Conservation (phyloP, 1,140 invertebrate genomes). For the Halictus rubicundus region DNA sequence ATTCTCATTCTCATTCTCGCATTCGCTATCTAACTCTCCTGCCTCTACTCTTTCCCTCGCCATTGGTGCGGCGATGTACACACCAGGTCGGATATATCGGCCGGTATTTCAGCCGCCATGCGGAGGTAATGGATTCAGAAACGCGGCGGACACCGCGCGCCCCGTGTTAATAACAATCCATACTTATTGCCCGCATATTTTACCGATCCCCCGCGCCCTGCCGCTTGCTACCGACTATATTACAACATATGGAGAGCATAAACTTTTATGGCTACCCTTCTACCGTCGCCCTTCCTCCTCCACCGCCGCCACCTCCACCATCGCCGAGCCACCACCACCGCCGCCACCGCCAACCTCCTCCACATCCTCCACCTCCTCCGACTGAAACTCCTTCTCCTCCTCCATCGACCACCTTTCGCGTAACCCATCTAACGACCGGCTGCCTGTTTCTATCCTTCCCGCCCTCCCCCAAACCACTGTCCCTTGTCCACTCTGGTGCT, state of each 20-base stretch:
- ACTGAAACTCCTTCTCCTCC: constrained; percentile 28
- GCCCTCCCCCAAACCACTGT: constrained; percentile 46
- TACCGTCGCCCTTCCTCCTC: constrained; percentile 67
- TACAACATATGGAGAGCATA: constrained; percentile 82
- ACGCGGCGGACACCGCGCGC: constrained; percentile 79
- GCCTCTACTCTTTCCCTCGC: constrained; percentile 53
- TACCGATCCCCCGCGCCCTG: constrained; percentile 79
- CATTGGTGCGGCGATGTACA: constrained; percentile 74
- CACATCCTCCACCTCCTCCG: constrained; percentile 33
- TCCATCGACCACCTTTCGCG: constrained; percentile 66
- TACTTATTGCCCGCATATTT: constrained; percentile 82
- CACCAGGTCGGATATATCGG: constrained; percentile 79
- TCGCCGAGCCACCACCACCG: constrained; percentile 43
- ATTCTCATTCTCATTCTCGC: constrained; percentile 57
- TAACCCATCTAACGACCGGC: constrained; percentile 59
- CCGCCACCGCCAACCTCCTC: constrained; percentile 17
- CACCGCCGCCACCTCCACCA: constrained; percentile 45
- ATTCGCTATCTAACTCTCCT: constrained; percentile 34
- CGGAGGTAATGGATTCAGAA: constrained; percentile 82
- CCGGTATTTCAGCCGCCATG: constrained; percentile 81
- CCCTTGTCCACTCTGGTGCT: constrained; percentile 30
- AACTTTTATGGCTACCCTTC: constrained; percentile 81
- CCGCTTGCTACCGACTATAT: constrained; percentile 79
- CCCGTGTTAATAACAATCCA: constrained; percentile 82
- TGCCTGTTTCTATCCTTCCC: constrained; percentile 44